Evolutionary conservation across 2,113 vertebrate species (phyloP).

Genomic region (Antennarius striatus): DNA sequence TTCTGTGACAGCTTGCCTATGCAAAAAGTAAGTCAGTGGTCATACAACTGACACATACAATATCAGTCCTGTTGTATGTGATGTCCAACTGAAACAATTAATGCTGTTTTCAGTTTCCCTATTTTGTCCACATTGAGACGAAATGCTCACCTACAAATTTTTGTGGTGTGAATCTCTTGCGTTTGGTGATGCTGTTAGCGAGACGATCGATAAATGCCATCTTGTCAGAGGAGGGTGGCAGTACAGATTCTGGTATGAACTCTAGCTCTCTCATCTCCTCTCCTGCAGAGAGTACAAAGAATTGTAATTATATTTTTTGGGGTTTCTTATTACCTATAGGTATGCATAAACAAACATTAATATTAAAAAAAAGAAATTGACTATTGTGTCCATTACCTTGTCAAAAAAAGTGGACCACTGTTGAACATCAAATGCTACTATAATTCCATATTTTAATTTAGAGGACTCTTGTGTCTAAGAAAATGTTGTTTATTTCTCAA

Average conservation of each 20-base stretch:
- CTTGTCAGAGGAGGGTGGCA: slow-evolving; percentile 89
- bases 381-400: slow-evolving; percentile 7
- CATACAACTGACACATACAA: neutral
- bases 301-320: slow-evolving; percentile 38
- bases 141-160: slow-evolving; percentile 93
- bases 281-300: slow-evolving; percentile 78
- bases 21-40: neutral
- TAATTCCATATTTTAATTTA: slow-evolving; percentile 1
- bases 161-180: slow-evolving; percentile 95
- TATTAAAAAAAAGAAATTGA: neutral
- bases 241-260: slow-evolving; percentile 88
- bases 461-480: neutral
- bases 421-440: slow-evolving; percentile 11
- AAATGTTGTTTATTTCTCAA: neutral
- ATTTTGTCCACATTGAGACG: slow-evolving; percentile 40
- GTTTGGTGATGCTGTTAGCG: slow-evolving; percentile 93
- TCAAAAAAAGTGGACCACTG: slow-evolving; percentile 7
- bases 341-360: slow-evolving; percentile 16
- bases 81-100: slow-evolving; percentile 15
- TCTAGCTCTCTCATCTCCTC: slow-evolving; percentile 93
- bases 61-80: neutral
- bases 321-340: slow-evolving; percentile 2
- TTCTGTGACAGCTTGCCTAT: neutral
- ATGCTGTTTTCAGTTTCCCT: slow-evolving; percentile 23
- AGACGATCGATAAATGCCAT: slow-evolving; percentile 93